Conservation (phyloP, 1,140 invertebrate genomes). For the Drosophila triauraria region DNA sequence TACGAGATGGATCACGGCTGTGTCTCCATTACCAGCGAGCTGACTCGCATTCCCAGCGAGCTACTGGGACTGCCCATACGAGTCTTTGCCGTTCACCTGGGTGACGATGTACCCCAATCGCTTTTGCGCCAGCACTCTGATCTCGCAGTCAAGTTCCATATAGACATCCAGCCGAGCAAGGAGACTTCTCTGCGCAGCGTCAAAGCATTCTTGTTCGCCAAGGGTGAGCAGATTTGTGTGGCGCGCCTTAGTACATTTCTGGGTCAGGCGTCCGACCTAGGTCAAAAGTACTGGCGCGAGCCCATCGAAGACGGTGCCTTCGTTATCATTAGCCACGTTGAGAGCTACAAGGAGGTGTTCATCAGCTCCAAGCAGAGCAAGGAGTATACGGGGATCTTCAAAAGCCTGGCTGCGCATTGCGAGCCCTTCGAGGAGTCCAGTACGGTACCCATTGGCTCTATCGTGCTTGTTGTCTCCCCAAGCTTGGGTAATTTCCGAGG, state of each 20-base stretch:
- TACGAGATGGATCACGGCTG: conserved; percentile 68
- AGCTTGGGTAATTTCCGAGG: conserved; percentile 43
- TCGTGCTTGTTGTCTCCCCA: conserved; percentile 42
- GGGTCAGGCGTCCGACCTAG: conserved; percentile 32
- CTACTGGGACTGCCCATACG: conserved; percentile 32
- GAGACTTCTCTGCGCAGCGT: conserved; percentile 10
- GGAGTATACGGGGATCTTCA: conserved; percentile 41
- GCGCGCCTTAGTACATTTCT: conserved; percentile 32
- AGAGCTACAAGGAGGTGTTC: conserved; percentile 37
- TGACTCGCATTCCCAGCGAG: conserved; percentile 51
- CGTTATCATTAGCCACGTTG: conserved; percentile 49
- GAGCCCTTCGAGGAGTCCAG: conserved; percentile 3
- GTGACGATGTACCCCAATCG: not conserved
- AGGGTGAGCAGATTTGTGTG: conserved; percentile 22
- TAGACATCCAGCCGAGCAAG: not conserved
- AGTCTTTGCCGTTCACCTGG: conserved; percentile 41
- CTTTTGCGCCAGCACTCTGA: conserved; percentile 11
- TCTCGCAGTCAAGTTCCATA: conserved; percentile 35
- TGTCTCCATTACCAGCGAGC: conserved; percentile 37
- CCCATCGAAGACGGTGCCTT: conserved; percentile 10
- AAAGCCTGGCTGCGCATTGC: conserved; percentile 36
- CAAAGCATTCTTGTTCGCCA: conserved; percentile 13
- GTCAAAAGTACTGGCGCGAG: conserved; percentile 51
- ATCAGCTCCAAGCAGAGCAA: conserved; percentile 46
- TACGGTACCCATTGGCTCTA: conserved; percentile 28